phyloP scores from a whole-genome alignment of 2,888 invertebrate genomes.

The Baccha elongata region DNA sequence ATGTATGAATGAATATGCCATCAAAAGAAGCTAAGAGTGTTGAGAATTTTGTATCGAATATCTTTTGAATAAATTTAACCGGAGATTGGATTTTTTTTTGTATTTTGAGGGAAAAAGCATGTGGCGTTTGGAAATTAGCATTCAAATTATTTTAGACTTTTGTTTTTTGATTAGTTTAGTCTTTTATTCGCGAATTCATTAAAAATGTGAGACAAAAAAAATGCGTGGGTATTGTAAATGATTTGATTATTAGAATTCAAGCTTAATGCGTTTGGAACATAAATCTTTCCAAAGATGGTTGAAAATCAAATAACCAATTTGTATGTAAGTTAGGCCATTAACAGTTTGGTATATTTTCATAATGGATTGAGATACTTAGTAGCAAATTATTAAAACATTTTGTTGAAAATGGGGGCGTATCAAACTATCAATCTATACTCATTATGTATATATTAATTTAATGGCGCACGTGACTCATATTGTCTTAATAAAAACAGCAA shows the following conservation, averaged over 20 bases:
- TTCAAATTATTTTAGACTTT: conserved; percentile 9
- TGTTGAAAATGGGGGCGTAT: too few relatives aligned
- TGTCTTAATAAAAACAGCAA: too few relatives aligned
- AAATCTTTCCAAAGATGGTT: conserved; percentile 13
- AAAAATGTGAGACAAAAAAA: background rate
- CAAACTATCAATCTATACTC: too few relatives aligned
- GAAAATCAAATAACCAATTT: background rate
- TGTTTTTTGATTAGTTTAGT: conserved; percentile 4
- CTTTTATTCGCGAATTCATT: conserved; percentile 18
- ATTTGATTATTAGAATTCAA: conserved; percentile 7
- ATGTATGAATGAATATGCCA: conserved; percentile 6
- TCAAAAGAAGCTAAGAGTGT: conserved; percentile 5
- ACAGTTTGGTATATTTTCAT: conserved; percentile 12
- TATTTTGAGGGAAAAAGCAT: background rate
- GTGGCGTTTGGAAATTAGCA: conserved; percentile 24
- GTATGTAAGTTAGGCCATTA: background rate
- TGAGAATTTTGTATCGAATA: conserved; percentile 23
- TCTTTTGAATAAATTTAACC: conserved; percentile 20
- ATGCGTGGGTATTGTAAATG: conserved; percentile 22
- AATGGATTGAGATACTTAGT: background rate
- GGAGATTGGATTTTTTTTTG: conserved; percentile 14
- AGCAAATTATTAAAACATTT: conserved; percentile 7
- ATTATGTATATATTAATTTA: too few relatives aligned
- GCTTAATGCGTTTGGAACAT: conserved; percentile 3
- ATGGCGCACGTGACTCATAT: too few relatives aligned